Evolutionary conservation across 2,888 invertebrate species (phyloP).

Genomic region (Eupsilia transversa): DNA sequence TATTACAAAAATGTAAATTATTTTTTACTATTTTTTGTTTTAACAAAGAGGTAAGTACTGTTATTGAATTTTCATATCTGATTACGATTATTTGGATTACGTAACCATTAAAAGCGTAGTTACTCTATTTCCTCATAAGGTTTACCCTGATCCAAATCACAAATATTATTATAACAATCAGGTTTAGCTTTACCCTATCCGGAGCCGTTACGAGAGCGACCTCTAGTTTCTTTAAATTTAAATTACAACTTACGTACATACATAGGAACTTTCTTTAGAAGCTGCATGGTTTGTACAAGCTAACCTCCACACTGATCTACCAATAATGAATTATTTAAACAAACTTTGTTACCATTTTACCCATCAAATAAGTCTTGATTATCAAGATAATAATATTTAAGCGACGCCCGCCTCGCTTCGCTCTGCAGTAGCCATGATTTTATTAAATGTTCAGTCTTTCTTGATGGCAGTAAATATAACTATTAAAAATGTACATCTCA

Average conservation of each 20-base stretch:
- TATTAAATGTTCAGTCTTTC: conserved; percentile 64
- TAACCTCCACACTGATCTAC: conserved; percentile 90
- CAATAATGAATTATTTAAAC: conserved; percentile 87
- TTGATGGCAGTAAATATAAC: conserved; percentile 62
- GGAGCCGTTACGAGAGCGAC: conserved; percentile 81
- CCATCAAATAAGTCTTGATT: conserved; percentile 84
- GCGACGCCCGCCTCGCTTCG: conserved; percentile 69
- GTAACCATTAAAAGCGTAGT: conserved; percentile 50
- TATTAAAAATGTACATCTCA: conserved; percentile 66
- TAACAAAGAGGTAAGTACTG: background rate
- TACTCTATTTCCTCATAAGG: conserved; percentile 74
- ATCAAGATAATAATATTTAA: conserved; percentile 81
- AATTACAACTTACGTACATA: conserved; percentile 90
- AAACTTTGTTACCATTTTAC: conserved; percentile 82
- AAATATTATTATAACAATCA: conserved; percentile 78
- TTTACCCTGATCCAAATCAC: conserved; percentile 86
- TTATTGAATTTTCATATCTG: conserved; percentile 9
- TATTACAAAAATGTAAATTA: conserved; percentile 4
- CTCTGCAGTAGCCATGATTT: conserved; percentile 64
- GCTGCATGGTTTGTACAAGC: conserved; percentile 91
- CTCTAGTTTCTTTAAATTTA: conserved; percentile 87
- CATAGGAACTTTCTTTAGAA: conserved; percentile 91
- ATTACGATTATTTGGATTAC: conserved; percentile 32
- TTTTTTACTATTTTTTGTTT: conserved; percentile 11
- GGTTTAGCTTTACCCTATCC: conserved; percentile 72